Evolutionary conservation across 2,888 invertebrate species (phyloP).

Genomic region (Philonicus albiceps): DNA sequence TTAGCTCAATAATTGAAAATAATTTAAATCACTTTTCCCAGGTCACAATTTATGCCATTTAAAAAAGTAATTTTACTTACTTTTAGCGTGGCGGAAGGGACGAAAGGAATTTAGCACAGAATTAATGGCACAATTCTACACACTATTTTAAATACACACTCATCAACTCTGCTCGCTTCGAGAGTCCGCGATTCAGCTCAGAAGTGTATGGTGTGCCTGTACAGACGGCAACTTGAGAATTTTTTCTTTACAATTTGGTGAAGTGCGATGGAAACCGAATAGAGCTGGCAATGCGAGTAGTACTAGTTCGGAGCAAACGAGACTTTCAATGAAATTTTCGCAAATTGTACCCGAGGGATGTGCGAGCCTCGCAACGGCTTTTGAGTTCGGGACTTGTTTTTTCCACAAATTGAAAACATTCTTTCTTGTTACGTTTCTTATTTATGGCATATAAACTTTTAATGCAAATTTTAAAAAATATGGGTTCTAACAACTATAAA

Average conservation of each 20-base stretch:
- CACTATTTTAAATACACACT: constrained; percentile 53
- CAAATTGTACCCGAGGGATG: background rate
- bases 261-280: background rate
- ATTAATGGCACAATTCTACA: constrained; percentile 54
- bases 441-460: too few relatives aligned
- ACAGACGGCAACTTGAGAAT: constrained; percentile 39
- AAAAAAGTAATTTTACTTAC: constrained; percentile 50
- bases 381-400: background rate
- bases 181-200: constrained; percentile 42
- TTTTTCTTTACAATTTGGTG: constrained; percentile 32
- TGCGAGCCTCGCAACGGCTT: background rate
- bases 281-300: background rate
- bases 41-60: background rate
- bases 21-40: background rate
- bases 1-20: background rate
- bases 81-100: constrained; percentile 52
- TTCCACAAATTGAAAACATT: background rate
- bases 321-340: background rate
- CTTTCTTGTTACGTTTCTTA: background rate
- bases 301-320: constrained; percentile 4
- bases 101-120: constrained; percentile 53
- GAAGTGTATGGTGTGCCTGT: constrained; percentile 39
- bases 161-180: constrained; percentile 42
- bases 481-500: too few relatives aligned
- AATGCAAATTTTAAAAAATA: too few relatives aligned